A percentile compares a stretch with the other conserved stretches of the same genome.
Conservation (phyloP, 2,888 invertebrate species). For the Hipparchia semele region DNA sequence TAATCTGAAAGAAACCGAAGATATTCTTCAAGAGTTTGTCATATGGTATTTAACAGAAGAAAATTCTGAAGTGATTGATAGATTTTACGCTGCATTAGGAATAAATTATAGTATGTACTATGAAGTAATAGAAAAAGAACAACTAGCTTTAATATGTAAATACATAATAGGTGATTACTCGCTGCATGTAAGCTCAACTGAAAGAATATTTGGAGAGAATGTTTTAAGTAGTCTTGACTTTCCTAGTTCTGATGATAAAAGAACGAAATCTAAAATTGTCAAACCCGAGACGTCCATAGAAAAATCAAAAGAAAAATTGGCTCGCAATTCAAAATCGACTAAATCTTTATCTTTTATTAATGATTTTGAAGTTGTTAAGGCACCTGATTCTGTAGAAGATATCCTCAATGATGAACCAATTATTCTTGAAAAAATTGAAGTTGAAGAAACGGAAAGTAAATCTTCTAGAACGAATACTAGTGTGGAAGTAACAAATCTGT, state of each 20-base stretch:
- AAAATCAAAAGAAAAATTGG: slow-evolving; percentile 61
- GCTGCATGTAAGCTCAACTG: slow-evolving; percentile 59
- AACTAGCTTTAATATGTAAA: slow-evolving; percentile 77
- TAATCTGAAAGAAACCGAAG: slow-evolving; percentile 68
- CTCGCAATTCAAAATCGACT: slow-evolving; percentile 57
- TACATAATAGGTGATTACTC: slow-evolving; percentile 72
- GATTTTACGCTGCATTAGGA: slow-evolving; percentile 83
- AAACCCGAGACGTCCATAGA: slow-evolving; percentile 59
- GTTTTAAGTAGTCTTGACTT: slow-evolving; percentile 64
- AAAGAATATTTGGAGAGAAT: slow-evolving; percentile 70
- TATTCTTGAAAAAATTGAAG: slow-evolving; percentile 47
- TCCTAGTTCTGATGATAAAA: slow-evolving; percentile 62
- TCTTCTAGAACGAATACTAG: slow-evolving; percentile 45
- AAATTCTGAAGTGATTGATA: slow-evolving; percentile 78
- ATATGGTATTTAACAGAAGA: slow-evolving; percentile 71
- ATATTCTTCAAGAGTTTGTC: slow-evolving; percentile 67
- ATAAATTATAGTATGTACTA: slow-evolving; percentile 84
- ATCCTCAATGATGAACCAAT: slow-evolving; percentile 44
- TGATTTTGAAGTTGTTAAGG: slow-evolving; percentile 57
- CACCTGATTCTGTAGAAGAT: slow-evolving; percentile 50
- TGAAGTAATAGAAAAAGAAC: slow-evolving; percentile 77
- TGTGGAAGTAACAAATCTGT: slow-evolving; percentile 53
- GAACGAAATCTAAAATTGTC: slow-evolving; percentile 63
- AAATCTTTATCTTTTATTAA: slow-evolving; percentile 48
- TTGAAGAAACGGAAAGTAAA: slow-evolving; percentile 50